phyloP scores from a whole-genome alignment of 2,888 invertebrate genomes.

The Agrotis exclamationis region DNA sequence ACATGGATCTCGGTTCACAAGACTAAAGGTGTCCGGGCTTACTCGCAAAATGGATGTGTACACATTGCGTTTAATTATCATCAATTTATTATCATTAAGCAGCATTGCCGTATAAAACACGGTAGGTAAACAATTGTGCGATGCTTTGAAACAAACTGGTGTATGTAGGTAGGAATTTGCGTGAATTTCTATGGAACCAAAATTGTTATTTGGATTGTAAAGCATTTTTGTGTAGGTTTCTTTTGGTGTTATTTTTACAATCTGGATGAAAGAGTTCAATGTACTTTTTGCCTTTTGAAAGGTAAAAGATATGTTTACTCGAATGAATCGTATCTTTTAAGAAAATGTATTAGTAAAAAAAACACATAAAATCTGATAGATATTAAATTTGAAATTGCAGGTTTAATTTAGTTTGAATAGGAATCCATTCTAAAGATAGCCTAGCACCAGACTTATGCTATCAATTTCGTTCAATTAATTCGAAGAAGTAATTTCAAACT shows the following conservation, averaged over 20 bases:
- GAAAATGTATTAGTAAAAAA: too few relatives aligned
- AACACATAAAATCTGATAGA: too few relatives aligned
- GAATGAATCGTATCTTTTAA: background rate
- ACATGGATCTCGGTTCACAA: constrained; percentile 59
- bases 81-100: constrained; percentile 72
- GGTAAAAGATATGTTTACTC: background rate
- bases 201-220: constrained; percentile 15
- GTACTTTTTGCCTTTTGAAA: background rate
- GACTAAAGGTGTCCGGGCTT: constrained; percentile 69
- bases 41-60: constrained; percentile 72
- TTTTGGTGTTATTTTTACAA: background rate
- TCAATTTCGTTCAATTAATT: constrained; percentile 23
- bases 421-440: background rate
- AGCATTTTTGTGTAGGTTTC: background rate
- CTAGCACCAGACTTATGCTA: background rate
- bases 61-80: constrained; percentile 71
- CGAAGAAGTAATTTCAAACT: constrained; percentile 12
- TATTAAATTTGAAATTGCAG: background rate
- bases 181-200: constrained; percentile 44
- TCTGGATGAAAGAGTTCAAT: background rate
- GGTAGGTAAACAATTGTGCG: constrained; percentile 66
- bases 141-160: constrained; percentile 58
- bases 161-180: constrained; percentile 51
- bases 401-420: background rate
- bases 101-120: constrained; percentile 66